phyloP scores from a whole-genome alignment of 2,113 vertebrate genomes.

The Ellobius talpinus region DNA sequence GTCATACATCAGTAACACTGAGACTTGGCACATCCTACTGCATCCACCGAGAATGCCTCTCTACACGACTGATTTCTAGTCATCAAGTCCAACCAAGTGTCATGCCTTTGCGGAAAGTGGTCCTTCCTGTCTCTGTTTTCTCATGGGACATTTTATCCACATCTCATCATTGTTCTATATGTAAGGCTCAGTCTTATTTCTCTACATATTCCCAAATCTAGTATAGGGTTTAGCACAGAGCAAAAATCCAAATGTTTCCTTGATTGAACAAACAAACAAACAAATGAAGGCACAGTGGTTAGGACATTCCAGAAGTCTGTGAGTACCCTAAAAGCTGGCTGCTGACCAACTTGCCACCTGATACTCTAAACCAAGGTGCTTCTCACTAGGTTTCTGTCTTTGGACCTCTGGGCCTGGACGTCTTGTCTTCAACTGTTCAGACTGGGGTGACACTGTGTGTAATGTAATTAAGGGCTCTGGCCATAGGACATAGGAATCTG shows the following conservation, averaged over 20 bases:
- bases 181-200: slow-evolving; percentile 15
- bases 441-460: background rate
- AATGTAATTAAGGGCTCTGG: background rate
- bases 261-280: slow-evolving; percentile 51
- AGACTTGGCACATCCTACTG: slow-evolving; percentile 27
- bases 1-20: background rate
- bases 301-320: slow-evolving; percentile 64
- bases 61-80: slow-evolving; percentile 64
- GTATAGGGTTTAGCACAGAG: background rate
- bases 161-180: background rate
- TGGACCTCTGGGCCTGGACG: background rate
- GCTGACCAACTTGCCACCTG: background rate
- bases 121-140: slow-evolving; percentile 19
- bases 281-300: slow-evolving; percentile 35
- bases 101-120: background rate
- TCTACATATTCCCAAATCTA: background rate
- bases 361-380: background rate
- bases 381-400: slow-evolving; percentile 23
- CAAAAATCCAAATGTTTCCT: slow-evolving; percentile 52
- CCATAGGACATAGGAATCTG: background rate
- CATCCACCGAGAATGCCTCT: background rate
- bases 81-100: background rate
- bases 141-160: background rate
- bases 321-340: background rate
- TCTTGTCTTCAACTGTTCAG: background rate